Evolutionary conservation across 2,888 invertebrate species (phyloP), one percentile per base, ranked within the genome.

Genomic region (Rambutsinella grinnellia): DNA sequence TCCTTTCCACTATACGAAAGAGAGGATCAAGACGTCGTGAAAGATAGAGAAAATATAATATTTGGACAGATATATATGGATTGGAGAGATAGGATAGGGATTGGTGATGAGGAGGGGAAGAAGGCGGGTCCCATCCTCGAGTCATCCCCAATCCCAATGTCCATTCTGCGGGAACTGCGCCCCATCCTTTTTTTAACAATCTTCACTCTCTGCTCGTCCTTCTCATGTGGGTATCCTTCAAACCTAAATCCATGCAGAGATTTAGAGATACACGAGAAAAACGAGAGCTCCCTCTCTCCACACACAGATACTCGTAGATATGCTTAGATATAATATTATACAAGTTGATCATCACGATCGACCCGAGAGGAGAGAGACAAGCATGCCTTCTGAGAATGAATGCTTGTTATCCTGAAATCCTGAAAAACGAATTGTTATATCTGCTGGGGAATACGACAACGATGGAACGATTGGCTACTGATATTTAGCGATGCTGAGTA

Each of bases 71-170:
- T 67, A 75, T 67, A 75, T 75, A 67, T 75, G 74, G 65, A 66
- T 54, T 26, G 68, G 75, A 75, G 46, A 75, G 76, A 79, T 76
- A 79, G 68, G 77, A 71, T 53, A 70, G 74, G 80, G 78, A 81
- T 80, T 80, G 80, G 78, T 78, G 75, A 76, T 75, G 79, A 72
- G 78, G 80, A 76, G 70, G 76, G 67, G 78, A 80, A 67, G 74
- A 71, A 76, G 80, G 80, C 76, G 76, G 80, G 76, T 63, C 78
- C 76, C 78, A 78, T 80, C 80, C 70, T 61, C 58, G 71, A 78
- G 71, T 76, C 80, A 80, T 80, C 80, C 80, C 80, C 80, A 80
- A 76, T 80, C 80, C 78, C 76, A 78, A 76, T 80, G 80, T 80
- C 80, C 80, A 78, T 80, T 78, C 78, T 72, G 63, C 68, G 63